Percentiles rank a stretch among this genome's conserved stretches.
Conservation (phyloP, 2,113 vertebrate species). For the Scomber colias region DNA sequence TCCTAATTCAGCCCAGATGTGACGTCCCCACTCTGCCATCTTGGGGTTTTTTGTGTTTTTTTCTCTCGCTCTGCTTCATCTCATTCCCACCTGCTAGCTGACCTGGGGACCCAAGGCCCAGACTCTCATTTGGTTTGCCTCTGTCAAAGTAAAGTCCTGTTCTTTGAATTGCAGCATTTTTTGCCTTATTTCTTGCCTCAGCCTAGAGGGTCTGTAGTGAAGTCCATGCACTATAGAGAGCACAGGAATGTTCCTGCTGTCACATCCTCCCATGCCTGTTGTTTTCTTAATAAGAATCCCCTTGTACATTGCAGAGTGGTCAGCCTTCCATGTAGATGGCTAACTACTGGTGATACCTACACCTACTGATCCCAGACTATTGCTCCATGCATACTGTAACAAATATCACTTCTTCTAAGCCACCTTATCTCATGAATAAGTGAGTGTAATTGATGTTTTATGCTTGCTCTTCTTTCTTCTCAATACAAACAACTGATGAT, state of each 20-base stretch:
- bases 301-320: conserved; percentile 56
- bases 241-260: conserved; percentile 68
- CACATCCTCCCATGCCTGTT: conserved; percentile 65
- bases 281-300: conserved; percentile 70
- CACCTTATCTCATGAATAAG: conserved; percentile 9
- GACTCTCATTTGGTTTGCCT: conserved; percentile 82
- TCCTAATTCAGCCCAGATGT: conserved; percentile 86
- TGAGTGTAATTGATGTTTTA: not conserved
- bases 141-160: conserved; percentile 78
- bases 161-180: conserved; percentile 76
- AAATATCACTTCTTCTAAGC: not conserved
- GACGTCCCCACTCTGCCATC: conserved; percentile 70
- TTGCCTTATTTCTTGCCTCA: conserved; percentile 17
- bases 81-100: conserved; percentile 87
- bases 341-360: conserved; percentile 47
- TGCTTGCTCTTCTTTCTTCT: not conserved
- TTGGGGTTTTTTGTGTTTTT: conserved; percentile 36
- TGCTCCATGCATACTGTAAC: conserved; percentile 7
- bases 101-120: conserved; percentile 76
- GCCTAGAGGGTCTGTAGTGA: conserved; percentile 75
- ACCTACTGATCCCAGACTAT: conserved; percentile 44
- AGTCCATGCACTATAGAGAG: conserved; percentile 59
- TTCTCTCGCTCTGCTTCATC: conserved; percentile 70
- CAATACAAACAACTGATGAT: conserved; percentile 2
- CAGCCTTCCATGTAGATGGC: conserved; percentile 63